Percentiles rank a stretch among this genome's conserved stretches.
Evolutionary conservation across 2,888 invertebrate genomes (phyloP).

Genomic region (Spilarctia lutea): DNA sequence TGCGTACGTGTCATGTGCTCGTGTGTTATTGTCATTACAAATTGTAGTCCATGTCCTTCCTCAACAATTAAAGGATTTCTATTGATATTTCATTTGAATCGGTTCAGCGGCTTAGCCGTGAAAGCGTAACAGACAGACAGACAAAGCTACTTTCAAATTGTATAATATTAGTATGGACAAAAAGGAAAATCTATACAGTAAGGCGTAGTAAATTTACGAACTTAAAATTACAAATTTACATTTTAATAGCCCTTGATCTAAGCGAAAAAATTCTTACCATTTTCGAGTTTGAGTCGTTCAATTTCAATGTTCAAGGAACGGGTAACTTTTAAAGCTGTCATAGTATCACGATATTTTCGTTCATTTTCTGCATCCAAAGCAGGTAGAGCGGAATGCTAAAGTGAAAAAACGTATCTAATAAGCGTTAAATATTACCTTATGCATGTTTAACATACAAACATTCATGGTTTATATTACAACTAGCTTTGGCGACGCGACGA

Average conservation of each 20-base stretch:
- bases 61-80: no score
- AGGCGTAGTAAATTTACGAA: background rate
- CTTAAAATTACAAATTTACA: background rate
- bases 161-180: no score
- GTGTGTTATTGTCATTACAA: no score
- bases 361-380: conserved; percentile 71
- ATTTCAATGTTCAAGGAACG: conserved; percentile 65
- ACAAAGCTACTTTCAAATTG: no score
- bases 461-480: background rate
- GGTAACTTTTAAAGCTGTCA: conserved; percentile 59
- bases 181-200: no score
- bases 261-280: conserved; percentile 50
- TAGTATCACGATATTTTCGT: conserved; percentile 65
- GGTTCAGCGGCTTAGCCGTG: no score
- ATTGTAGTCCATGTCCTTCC: no score
- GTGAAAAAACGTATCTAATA: background rate
- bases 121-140: no score
- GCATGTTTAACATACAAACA: background rate
- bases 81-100: no score
- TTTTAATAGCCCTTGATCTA: no score
- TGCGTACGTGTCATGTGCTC: no score
- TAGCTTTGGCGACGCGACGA: no score
- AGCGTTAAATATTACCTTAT: background rate
- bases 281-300: conserved; percentile 65
- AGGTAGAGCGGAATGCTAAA: conserved; percentile 67